Percentiles rank a stretch among this genome's conserved stretches.
Evolutionary conservation across 1,140 invertebrate species (phyloP).

Genomic region (Trialeurodes vaporariorum): DNA sequence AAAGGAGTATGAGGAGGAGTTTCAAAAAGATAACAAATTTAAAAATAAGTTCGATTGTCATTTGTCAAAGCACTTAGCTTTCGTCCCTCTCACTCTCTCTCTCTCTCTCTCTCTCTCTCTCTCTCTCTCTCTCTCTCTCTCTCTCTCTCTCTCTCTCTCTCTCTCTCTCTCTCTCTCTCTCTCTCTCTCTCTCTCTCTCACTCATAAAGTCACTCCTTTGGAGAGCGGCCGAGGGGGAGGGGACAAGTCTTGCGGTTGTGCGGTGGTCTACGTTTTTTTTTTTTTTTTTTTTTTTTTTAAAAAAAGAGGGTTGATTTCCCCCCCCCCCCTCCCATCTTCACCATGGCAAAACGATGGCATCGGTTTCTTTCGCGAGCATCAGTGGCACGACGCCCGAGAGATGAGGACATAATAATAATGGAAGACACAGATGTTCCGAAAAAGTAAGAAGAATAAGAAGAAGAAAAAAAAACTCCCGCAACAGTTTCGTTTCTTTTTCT

Average conservation of each 20-base stretch:
- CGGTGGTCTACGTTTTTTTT: constrained; percentile 8
- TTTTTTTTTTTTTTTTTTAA: constrained; percentile 13
- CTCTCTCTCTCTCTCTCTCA: constrained; percentile 6
- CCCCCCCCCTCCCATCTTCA: too few species aligned
- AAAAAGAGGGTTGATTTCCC: not conserved
- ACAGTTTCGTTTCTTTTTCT: not conserved
- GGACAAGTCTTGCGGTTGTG: constrained; percentile 7
- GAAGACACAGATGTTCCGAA: constrained; percentile 9
- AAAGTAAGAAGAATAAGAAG: too few species aligned
- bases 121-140: constrained; percentile 18
- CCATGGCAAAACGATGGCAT: too few species aligned
- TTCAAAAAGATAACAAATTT: not conserved
- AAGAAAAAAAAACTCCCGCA: not conserved
- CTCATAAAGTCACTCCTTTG: constrained; percentile 8
- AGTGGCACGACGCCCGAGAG: not conserved
- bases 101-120: constrained; percentile 5
- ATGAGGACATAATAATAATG: constrained; percentile 15
- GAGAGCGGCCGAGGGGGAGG: not conserved
- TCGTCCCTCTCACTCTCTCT: too few species aligned
- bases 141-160: constrained; percentile 13
- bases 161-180: constrained; percentile 19
- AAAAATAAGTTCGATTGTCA: constrained; percentile 18
- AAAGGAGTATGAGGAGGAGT: not conserved
- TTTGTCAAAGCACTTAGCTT: constrained; percentile 18
- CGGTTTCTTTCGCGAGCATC: too few species aligned